A percentile compares a stretch with the other conserved stretches of the same genome.
Evolutionary conservation across 1,140 invertebrate genomes (phyloP).

Genomic region (Lordiphosa stackelbergi): DNA sequence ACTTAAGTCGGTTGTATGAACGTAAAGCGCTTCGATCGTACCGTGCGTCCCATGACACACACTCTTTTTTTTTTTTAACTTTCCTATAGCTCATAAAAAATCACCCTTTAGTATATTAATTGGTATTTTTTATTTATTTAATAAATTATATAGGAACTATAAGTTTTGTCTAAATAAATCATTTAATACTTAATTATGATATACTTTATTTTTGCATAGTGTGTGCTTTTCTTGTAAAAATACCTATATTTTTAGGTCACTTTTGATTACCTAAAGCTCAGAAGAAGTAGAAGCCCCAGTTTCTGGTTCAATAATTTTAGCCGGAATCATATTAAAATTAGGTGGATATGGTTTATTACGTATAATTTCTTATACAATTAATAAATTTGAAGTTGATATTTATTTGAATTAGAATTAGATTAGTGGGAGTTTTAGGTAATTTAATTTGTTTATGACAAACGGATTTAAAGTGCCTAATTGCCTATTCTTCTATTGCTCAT

Average conservation of each 20-base stretch:
- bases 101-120: too few species aligned
- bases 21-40: too few species aligned
- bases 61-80: too few species aligned
- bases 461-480: constrained; percentile 46
- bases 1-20: too few species aligned
- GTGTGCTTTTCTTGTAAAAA: constrained; percentile 83
- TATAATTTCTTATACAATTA: constrained; percentile 77
- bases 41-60: too few species aligned
- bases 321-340: constrained; percentile 84
- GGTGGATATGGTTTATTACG: constrained; percentile 82
- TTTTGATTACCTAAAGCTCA: constrained; percentile 85
- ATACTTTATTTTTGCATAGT: constrained; percentile 79
- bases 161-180: too few species aligned
- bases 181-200: constrained; percentile 77
- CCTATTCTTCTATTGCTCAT: constrained; percentile 46
- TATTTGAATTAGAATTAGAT: constrained; percentile 78
- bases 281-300: constrained; percentile 86
- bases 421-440: constrained; percentile 79
- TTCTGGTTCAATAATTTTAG: too few species aligned
- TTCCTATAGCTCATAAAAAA: too few species aligned
- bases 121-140: too few species aligned
- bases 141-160: too few species aligned
- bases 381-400: constrained; percentile 77
- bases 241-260: constrained; percentile 84
- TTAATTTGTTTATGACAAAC: too few species aligned